These are phyloP conservation scores for Trachemys scripta DNA, from an alignment of 2,113 vertebrate genomes.

Conservation along the genomic window DNA sequence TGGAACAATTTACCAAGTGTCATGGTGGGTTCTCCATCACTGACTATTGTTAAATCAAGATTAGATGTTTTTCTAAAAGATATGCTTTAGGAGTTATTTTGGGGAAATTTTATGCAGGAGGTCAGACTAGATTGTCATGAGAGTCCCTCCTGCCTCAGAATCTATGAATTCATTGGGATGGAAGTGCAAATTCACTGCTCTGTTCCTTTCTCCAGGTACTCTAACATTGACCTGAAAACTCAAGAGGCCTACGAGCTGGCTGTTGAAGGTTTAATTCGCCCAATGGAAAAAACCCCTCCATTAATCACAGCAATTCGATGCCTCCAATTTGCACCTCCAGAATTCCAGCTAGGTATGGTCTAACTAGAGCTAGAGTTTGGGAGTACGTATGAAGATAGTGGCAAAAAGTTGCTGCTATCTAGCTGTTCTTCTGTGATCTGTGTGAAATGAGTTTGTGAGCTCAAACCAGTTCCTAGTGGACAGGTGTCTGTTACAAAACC, in stretches of 20 bases:
- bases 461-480: too few species aligned
- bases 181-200: neutral
- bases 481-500: neutral
- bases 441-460: neutral
- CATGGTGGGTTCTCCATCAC: neutral
- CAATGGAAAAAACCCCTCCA: slow-evolving; percentile 87
- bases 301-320: slow-evolving; percentile 89
- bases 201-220: slow-evolving; percentile 80
- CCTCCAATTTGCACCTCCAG: slow-evolving; percentile 85
- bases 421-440: neutral
- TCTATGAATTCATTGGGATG: neutral
- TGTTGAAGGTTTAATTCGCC: slow-evolving; percentile 86
- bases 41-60: neutral
- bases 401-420: neutral
- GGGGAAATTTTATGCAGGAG: neutral
- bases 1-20: neutral
- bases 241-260: slow-evolving; percentile 96
- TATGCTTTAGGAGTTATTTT: neutral
- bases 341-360: slow-evolving; percentile 90
- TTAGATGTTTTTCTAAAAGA: neutral
- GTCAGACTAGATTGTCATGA: neutral
- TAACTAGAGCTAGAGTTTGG: neutral
- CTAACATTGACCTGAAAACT: slow-evolving; percentile 88
- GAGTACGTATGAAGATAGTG: accelerated
- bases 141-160: neutral